Conservation (phyloP, 1,140 invertebrate genomes). For the Ylistrum balloti region DNA sequence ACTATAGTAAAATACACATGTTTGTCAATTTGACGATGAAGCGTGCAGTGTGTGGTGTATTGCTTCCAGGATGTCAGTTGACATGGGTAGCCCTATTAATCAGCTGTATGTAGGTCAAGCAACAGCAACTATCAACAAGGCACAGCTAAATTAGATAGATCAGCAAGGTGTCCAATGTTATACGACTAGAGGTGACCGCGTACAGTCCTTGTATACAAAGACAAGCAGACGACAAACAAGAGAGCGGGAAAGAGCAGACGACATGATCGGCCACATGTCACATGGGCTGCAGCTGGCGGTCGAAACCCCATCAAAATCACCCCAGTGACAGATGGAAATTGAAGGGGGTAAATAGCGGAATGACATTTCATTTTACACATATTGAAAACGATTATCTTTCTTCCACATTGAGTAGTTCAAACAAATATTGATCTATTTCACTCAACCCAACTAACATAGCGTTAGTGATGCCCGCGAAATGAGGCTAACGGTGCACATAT, state of each 20-base stretch:
- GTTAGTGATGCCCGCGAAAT: background rate
- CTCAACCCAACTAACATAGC: background rate
- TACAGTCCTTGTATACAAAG: background rate
- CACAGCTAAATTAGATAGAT: no score
- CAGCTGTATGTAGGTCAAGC: background rate
- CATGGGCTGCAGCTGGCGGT: background rate
- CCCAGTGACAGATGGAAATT: constrained; percentile 33
- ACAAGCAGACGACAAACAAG: background rate
- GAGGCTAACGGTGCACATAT: no score
- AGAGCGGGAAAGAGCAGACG: constrained; percentile 14
- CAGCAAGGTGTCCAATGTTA: constrained; percentile 13
- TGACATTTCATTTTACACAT: constrained; percentile 1
- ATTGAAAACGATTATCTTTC: constrained; percentile 24
- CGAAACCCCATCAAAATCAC: background rate
- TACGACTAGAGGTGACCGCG: background rate
- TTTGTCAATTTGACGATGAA: no score
- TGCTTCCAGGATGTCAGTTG: background rate
- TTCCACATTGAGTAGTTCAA: background rate
- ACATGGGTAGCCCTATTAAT: background rate
- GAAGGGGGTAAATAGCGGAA: background rate
- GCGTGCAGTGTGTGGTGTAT: no score
- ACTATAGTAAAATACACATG: no score
- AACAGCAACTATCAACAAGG: background rate
- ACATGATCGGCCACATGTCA: background rate
- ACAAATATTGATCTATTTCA: background rate